These are phyloP conservation scores for Turnix velox DNA, from an alignment of 2,113 vertebrate genomes.

Conservation along the genomic window DNA sequence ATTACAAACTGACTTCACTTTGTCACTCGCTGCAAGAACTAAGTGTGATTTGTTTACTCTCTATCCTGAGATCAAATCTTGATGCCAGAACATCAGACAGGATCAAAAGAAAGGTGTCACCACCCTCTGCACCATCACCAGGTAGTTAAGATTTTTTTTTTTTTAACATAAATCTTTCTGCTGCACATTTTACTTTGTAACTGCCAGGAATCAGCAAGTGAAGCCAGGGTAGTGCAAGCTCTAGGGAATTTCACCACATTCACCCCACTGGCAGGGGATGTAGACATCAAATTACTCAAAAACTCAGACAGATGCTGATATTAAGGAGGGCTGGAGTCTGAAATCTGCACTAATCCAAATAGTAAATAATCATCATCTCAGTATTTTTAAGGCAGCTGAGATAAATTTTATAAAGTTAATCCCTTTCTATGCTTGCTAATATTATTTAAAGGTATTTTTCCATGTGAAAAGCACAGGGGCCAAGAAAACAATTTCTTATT, in stretches of 20 bases:
- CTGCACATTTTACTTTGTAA: not conserved
- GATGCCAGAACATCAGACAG: not conserved
- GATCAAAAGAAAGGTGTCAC: not conserved
- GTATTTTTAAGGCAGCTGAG: not conserved
- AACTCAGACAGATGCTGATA: not conserved
- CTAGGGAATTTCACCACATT: not conserved
- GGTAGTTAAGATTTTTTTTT: not conserved
- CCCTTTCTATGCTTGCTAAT: not conserved
- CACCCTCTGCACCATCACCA: not conserved
- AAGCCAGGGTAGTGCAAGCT: not conserved
- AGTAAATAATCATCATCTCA: not conserved
- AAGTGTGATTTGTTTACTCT: not conserved
- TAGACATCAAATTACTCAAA: not conserved
- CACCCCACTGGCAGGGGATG: not conserved
- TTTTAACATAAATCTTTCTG: not conserved
- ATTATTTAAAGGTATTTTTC: not conserved
- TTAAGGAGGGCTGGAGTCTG: not conserved
- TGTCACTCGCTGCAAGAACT: not conserved
- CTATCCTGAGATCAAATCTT: not conserved
- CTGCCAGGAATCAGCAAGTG: not conserved
- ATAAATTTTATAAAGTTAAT: not conserved
- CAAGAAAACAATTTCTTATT: constrained; percentile 36
- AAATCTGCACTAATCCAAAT: not conserved
- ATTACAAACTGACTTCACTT: not conserved
- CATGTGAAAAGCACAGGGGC: not conserved